Base-by-base conservation (phyloP, 1,140 invertebrate genomes). In the Bombus ignitus region DNA sequence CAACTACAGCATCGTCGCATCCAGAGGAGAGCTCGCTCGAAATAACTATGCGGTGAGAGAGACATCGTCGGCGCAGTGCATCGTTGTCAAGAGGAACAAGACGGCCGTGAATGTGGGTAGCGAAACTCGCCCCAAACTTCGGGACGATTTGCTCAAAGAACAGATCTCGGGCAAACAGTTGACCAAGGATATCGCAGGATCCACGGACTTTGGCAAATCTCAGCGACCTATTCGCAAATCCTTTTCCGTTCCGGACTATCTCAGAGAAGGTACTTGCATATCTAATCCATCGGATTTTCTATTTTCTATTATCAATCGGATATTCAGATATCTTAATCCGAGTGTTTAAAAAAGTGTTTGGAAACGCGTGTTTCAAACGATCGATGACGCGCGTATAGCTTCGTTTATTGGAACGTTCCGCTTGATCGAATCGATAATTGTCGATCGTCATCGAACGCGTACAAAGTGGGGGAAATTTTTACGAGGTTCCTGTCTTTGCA, bases 1-100 rank as follows among this genome's bases (percentile, higher is more conserved):
- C 78, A 93, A 94, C 85, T 93, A 91, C 87, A 92, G 89, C 76
- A 86, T 94, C 86, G 91, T 92, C 66, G 92, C 92, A n/a, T 93
- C 94, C 53, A 92, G 91, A 47, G 91, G 93, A n/a, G 93, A 94
- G 82, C 88, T 93, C 47, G 89, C 92, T 86, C 91, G 93, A 91
- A 93, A 92, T 90, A 94, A 90, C 87, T 93, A 91, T 81, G 65
- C 37, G 84, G 85, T 53, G 90, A 92, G 89, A 74, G 93, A 93
- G 87, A 92, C 88, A 53, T 22, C 47, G 59, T 81, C 87, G 83
- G 47, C 86, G 66, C 57, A 83, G 74, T 86, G 68, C 62, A 85
- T 83, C 81, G 59, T 72, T 57, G 74, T 47, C 72, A 88, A 83
- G 62, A 91, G 79, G 65, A 80, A 66, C 70, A 47, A 88, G n/a